Conservation (phyloP, 1,140 invertebrate species). For the Ceratitis capitata region DNA sequence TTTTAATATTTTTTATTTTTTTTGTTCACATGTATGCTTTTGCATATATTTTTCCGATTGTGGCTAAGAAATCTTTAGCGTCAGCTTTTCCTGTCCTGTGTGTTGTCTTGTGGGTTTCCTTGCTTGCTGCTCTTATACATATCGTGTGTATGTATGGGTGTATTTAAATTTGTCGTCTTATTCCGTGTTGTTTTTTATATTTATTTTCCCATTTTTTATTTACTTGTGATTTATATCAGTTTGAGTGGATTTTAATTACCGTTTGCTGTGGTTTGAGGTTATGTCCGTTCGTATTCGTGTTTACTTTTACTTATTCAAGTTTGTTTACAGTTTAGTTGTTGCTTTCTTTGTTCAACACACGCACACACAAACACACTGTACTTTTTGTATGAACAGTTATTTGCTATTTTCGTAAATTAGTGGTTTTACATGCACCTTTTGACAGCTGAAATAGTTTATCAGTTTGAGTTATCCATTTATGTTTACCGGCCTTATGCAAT, state of each 20-base stretch:
- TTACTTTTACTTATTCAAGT: not conserved
- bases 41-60: not conserved
- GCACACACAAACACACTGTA: not conserved
- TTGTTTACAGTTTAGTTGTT: not conserved
- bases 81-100: not conserved
- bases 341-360: not conserved
- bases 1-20: not conserved
- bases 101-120: not conserved
- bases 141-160: not conserved
- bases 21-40: not conserved
- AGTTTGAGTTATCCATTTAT: not conserved
- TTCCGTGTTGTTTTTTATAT: not conserved
- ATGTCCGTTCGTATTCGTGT: not conserved
- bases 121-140: not conserved
- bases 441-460: conserved; percentile 13
- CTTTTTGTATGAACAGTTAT: conserved; percentile 7
- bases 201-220: conserved; percentile 41
- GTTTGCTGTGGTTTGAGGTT: conserved; percentile 33
- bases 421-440: conserved; percentile 8
- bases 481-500: not conserved
- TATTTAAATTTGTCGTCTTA: too few species aligned
- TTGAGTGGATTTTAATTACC: conserved; percentile 64
- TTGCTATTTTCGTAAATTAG: conserved; percentile 4
- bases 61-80: not conserved
- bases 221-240: conserved; percentile 53